Evolutionary conservation across 2,113 vertebrate genomes (phyloP), one percentile per base, ranked within the genome.

Genomic region (Mesembrinibis cayennensis): DNA sequence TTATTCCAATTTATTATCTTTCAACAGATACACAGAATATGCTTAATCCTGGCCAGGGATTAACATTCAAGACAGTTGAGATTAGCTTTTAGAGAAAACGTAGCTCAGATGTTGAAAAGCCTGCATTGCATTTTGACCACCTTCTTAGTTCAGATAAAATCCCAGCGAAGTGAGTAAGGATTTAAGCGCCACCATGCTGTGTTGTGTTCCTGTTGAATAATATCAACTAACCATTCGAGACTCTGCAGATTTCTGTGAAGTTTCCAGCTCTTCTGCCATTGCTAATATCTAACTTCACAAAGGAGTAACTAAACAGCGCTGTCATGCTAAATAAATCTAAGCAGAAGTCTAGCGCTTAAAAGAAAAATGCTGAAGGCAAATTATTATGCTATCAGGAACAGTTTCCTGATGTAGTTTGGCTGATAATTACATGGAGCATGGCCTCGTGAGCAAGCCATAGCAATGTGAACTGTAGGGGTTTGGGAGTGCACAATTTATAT

Each of bases 251-350:
- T 73, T 59, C 30, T 73, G 34, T 3, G 5, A 91, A 90, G 47
- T 96, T 92, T 87, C 42, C 47, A 56, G 34, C 82, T 89, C 89
- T 87, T 84, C 77, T 81, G 66, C 45, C 49, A 40, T 53, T 71
- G 70, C 80, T 91, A 45, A 72, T 71, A 27, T 32, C 52, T 42
- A 76, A 55, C 71, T 72, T 83, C 8, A 74, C 38, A 6, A 78
- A 87, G 45, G 42, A 72, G 32, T 59, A 87, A 85, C 72, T 76
- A 65, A 95, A 95, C 27, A 86, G 71, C 77, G 49, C 78, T 97
- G 95, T 95, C 96, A 91, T 71, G 67, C 30, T 92, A 70, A 89
- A 95, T 97, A 92, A 97, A 94, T 93, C 56, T 34, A 69, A 81
- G 85, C 27, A 34, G n/a, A 72, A 95, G 56, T 89, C 62, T 42